These are phyloP conservation scores for Protosalanx chinensis DNA, from an alignment of 2,797 vertebrate genomes.

Conservation along the genomic window DNA sequence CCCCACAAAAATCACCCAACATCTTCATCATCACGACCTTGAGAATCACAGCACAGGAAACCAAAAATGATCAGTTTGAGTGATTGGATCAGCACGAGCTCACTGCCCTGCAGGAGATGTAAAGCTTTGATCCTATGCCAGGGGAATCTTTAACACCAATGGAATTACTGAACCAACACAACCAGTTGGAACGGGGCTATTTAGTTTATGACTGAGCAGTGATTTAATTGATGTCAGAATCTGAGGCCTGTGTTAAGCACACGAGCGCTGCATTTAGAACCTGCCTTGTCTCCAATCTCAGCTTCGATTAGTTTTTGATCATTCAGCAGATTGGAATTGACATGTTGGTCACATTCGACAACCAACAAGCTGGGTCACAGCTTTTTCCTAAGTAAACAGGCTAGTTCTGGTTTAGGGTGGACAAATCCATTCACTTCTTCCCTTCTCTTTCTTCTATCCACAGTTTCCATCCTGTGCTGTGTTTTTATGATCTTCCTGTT, in stretches of 20 bases:
- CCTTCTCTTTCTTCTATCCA: constrained; percentile 56
- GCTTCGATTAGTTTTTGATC: background rate
- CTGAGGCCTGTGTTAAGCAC: constrained; percentile 47
- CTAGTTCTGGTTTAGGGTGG: background rate
- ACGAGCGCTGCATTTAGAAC: constrained; percentile 28
- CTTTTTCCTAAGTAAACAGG: background rate
- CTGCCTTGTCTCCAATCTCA: constrained; percentile 30
- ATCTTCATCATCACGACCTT: background rate
- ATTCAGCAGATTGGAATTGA: too few species aligned
- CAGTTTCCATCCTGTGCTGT: constrained; percentile 98
- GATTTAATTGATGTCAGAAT: constrained; percentile 54
- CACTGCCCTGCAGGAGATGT: constrained; percentile 50
- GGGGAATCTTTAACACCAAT: constrained; percentile 54
- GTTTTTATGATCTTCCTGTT: constrained; percentile 98
- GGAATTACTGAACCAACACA: constrained; percentile 44
- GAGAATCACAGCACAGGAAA: constrained; percentile 19
- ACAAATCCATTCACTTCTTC: background rate
- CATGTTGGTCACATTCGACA: background rate
- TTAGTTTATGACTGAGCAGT: constrained; percentile 43
- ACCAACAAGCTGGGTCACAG: too few species aligned
- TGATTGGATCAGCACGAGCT: constrained; percentile 46
- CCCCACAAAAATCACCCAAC: too few species aligned
- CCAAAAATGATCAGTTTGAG: constrained; percentile 38
- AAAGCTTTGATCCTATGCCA: constrained; percentile 53
- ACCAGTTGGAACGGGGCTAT: constrained; percentile 48